These are phyloP conservation scores for Tetramorium bicarinatum DNA, from an alignment of 2,888 invertebrate genomes.

Conservation along the genomic window DNA sequence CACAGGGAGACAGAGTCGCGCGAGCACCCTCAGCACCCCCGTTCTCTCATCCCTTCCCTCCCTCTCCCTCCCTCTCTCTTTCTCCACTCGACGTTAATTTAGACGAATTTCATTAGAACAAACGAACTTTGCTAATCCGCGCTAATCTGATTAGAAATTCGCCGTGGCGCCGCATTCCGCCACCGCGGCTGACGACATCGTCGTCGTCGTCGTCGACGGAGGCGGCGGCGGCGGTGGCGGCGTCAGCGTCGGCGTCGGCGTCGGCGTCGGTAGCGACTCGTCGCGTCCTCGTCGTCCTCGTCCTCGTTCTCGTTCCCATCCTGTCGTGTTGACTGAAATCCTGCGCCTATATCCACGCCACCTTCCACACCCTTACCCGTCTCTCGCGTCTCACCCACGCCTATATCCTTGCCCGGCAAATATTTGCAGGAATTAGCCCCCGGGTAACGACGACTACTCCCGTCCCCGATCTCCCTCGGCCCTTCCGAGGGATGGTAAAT, in stretches of 20 bases:
- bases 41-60: constrained; percentile 33
- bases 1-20: constrained; percentile 25
- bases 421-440: constrained; percentile 82
- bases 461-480: background rate
- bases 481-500: constrained; percentile 59
- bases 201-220: constrained; percentile 39
- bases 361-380: constrained; percentile 60
- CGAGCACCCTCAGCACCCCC: constrained; percentile 37
- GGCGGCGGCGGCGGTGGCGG: constrained; percentile 74
- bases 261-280: constrained; percentile 58
- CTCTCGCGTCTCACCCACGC: constrained; percentile 70
- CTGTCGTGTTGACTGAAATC: constrained; percentile 73
- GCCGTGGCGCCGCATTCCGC: constrained; percentile 81
- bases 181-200: constrained; percentile 71
- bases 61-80: constrained; percentile 58
- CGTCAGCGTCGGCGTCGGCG: constrained; percentile 26
- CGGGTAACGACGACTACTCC: constrained; percentile 67
- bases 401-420: constrained; percentile 83
- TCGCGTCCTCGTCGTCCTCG: constrained; percentile 62
- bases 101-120: constrained; percentile 86
- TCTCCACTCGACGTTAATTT: constrained; percentile 84
- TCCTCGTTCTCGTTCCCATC: constrained; percentile 59
- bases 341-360: constrained; percentile 70
- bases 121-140: constrained; percentile 86
- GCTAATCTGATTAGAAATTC: constrained; percentile 86